Percentiles rank a stretch among this genome's conserved stretches.
Evolutionary conservation across 2,113 vertebrate genomes (phyloP).

Genomic region (Apteryx owenii): DNA sequence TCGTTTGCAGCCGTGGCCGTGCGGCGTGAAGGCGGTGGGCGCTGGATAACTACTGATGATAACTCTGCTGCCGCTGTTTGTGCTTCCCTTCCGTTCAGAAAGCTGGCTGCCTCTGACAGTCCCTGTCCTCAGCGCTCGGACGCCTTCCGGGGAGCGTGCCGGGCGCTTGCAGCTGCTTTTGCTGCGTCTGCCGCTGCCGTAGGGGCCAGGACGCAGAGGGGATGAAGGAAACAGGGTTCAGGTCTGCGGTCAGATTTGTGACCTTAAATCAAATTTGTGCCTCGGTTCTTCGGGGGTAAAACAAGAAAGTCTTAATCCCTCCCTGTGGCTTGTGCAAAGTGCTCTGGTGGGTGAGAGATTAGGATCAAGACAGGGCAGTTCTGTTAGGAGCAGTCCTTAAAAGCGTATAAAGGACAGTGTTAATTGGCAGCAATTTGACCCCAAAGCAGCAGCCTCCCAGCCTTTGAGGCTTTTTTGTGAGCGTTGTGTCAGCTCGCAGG

Average conservation of each 20-base stretch:
- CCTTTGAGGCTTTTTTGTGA: fast-evolving
- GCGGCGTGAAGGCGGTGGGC: fast-evolving
- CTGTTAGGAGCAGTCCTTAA: not conserved
- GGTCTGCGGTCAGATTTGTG: fast-evolving
- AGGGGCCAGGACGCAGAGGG: not conserved
- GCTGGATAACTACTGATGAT: not conserved
- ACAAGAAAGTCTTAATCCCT: not conserved
- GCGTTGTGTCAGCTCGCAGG: fast-evolving
- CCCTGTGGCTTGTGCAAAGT: not conserved
- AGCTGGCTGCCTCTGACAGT: not conserved
- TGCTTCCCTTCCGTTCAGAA: not conserved
- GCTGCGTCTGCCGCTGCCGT: no score
- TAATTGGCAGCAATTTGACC: not conserved
- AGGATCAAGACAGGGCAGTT: not conserved
- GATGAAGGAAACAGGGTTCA: not conserved
- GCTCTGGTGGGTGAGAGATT: not conserved
- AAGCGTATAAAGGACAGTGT: not conserved
- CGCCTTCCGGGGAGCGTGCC: fast-evolving
- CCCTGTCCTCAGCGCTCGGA: no score
- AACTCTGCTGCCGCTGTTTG: not conserved
- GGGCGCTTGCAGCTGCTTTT: not conserved
- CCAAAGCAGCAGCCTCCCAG: not conserved
- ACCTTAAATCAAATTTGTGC: not conserved
- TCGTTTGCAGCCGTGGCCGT: fast-evolving
- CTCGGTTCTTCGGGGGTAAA: fast-evolving